Base-by-base conservation (phyloP, 1,140 invertebrate species). In the Drosophila ercepeae region DNA sequence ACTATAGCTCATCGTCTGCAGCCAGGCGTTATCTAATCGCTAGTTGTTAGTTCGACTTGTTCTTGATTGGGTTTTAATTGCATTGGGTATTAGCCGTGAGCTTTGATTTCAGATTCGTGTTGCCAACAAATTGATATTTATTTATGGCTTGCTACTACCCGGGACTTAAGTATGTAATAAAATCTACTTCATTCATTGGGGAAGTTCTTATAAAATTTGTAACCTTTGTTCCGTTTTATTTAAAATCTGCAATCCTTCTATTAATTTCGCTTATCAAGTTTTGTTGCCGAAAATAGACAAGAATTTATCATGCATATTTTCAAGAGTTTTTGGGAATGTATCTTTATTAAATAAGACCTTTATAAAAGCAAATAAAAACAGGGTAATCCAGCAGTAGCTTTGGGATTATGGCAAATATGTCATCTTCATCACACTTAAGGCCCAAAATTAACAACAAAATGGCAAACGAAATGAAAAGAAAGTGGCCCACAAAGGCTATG, bases 21-120 rank as follows among this genome's bases (percentile, higher is more conserved):
- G 36, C 52, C 19, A 41, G 58, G 16, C 52, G 32, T 60, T 81
- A 77, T 81, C 82, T 81, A 79, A 84, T 84, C 81, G 21, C 9
- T 29, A 4, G 23, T 25, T 49, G 23, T 19, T 27, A 48, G 45
- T 41, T 11, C 9, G 48, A n/a, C 41, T 32, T 55, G 16, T 39
- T 64, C 32, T 59, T 61, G 60, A 76, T 76, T 81, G 58, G 64
- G 34, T 72, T 88, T 60, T 86, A 86, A 88, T 88, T 74, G 42
- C 53, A 70, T 86, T 81, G 32, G 32, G 50, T 41, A 77, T 77
- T 77, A 68, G 44, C 58, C 60, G 18, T 55, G 49, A 39, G 76
- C 76, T 77, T 75, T 86, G 82, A 86, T 86, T 88, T 57, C 4
- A 18, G 53, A 57, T 69, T 41, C 23, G 23, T 54, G 41, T 46